Base-by-base conservation (phyloP, 2,113 vertebrate species). In the Rhodinocichla rosea region DNA sequence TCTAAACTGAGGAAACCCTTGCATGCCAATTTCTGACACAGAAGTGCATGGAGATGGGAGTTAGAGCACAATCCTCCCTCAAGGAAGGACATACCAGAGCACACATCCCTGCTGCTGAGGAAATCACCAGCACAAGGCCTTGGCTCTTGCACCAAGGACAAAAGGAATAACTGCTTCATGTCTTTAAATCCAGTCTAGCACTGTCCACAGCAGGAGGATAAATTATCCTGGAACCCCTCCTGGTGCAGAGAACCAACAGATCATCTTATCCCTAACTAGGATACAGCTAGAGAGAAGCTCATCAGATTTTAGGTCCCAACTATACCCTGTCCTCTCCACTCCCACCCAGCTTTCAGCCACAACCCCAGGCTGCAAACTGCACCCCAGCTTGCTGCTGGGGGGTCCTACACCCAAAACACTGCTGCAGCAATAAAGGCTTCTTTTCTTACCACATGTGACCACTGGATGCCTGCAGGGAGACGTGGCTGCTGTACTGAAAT, bases 401-500 rank as follows among this genome's bases (percentile, higher is more conserved):
- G 81, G 30, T 56, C 80, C 76, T 24, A 19, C 1, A 59, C 3
- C 79, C 85, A 50, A 50, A 67, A 27, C 71, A 78, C 30, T 64
- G 49, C 60, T 42, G 77, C 95, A 74, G 71, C 7, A 90, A 8
- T 21, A 78, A 87, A 35, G 16, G 18, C 40, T 90, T 92, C 99
- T 98, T 88, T 92, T 91, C 99, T 98, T 88, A 99, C 99, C 99
- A 99, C 99, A 99, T 99, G 89, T 99, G 99, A 71, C 99, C 99
- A 42, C 99, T 99, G 91, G 99, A 99, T 27, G 99, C 99, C 85
- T 99, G 99, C 92, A 99, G 97, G 83, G 99, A 99, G 88, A 99
- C 99, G 2, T 99, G 99, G 97, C 99, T 99, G 98, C 99, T 99
- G 93, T 99, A 99, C 97, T 99, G 99, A 97, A 99, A 99, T 1